Evolutionary conservation across 2,888 invertebrate genomes (phyloP).

Genomic region (Megamerina dolium): DNA sequence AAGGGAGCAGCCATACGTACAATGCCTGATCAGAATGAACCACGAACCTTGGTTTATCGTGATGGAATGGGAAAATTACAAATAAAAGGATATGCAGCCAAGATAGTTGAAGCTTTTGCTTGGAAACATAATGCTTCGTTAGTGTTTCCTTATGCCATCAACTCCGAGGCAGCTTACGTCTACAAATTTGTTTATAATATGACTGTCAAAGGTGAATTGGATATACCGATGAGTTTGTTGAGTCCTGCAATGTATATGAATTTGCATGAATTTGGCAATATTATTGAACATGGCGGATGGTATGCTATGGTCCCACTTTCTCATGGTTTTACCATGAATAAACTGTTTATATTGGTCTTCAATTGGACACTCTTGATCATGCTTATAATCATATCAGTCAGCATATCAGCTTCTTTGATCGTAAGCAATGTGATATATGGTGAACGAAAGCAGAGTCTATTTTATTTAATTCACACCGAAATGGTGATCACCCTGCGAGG

Average conservation of each 20-base stretch:
- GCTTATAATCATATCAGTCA: background rate
- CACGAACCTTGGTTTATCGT: conserved; percentile 22
- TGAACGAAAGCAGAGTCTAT: too few relatives aligned
- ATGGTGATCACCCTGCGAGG: conserved; percentile 4
- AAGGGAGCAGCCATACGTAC: conserved; percentile 5
- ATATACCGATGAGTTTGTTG: conserved; percentile 1
- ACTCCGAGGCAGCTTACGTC: background rate
- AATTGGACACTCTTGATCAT: background rate
- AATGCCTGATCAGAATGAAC: conserved; percentile 21
- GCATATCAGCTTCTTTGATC: background rate
- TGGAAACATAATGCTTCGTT: conserved; percentile 25
- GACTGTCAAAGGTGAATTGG: background rate
- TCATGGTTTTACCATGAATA: background rate
- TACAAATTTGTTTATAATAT: background rate
- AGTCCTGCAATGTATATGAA: background rate
- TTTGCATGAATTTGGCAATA: background rate
- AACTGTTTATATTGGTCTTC: background rate
- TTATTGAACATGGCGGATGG: background rate
- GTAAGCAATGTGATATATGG: conserved; percentile 1
- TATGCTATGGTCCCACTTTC: background rate
- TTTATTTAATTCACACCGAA: too few relatives aligned
- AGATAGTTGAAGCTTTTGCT: conserved; percentile 23
- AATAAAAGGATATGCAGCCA: conserved; percentile 22
- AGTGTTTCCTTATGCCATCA: background rate
- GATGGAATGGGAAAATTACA: conserved; percentile 10